Evolutionary conservation across 2,797 vertebrate genomes (phyloP).

Genomic region (Sphaeramia orbicularis): DNA sequence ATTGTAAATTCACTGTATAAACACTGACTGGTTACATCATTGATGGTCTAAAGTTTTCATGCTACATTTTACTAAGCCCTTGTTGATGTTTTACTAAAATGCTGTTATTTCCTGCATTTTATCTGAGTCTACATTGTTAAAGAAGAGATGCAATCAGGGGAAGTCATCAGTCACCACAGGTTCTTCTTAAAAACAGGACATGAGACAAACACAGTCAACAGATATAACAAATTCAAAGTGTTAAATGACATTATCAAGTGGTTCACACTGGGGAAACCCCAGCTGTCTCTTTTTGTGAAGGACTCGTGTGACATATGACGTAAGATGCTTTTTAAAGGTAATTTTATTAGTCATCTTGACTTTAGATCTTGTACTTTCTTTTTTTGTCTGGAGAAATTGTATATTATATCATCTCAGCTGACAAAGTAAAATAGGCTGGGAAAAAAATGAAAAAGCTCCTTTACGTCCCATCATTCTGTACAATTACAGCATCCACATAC

Average conservation of each 20-base stretch:
- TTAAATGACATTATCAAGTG: constrained; percentile 17
- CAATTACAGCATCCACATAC: background rate
- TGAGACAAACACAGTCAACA: background rate
- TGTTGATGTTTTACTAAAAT: constrained; percentile 23
- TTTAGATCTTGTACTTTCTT: background rate
- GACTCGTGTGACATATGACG: background rate
- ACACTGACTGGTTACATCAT: constrained; percentile 8
- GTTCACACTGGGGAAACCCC: constrained; percentile 33
- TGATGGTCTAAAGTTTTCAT: background rate
- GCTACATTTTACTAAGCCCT: background rate
- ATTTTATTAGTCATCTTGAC: background rate
- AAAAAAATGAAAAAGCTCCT: constrained; percentile 16
- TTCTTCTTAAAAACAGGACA: constrained; percentile 10
- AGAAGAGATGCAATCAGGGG: constrained; percentile 30
- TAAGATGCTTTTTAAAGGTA: background rate
- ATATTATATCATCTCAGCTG: too few relatives aligned
- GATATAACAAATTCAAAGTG: constrained; percentile 3
- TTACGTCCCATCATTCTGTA: background rate
- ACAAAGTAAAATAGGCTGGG: background rate
- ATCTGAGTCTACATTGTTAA: constrained; percentile 10
- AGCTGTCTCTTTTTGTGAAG: constrained; percentile 21
- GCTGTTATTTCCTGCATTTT: constrained; percentile 17
- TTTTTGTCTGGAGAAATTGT: background rate
- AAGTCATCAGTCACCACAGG: constrained; percentile 16
- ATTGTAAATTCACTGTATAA: background rate